These are phyloP conservation scores for Tiliacea aurago DNA, from an alignment of 2,888 invertebrate genomes.

Conservation along the genomic window DNA sequence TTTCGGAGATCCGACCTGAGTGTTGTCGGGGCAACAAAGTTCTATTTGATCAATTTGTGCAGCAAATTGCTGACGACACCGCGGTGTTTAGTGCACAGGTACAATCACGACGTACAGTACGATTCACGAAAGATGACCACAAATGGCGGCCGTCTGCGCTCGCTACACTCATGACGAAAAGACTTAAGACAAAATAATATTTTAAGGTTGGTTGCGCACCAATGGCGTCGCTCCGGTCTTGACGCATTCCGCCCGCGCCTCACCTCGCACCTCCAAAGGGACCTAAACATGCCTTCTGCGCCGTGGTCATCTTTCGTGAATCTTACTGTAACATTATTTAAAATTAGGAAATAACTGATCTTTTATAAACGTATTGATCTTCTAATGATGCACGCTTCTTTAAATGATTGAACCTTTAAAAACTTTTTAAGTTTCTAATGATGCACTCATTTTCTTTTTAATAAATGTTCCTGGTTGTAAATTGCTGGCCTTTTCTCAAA, in stretches of 20 bases:
- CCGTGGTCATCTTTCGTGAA: no score
- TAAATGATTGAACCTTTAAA: not conserved
- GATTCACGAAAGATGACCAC: no score
- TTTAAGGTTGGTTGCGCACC: no score
- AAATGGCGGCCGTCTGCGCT: no score
- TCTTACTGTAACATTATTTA: not conserved
- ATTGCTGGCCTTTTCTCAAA: not conserved
- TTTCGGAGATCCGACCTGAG: constrained; percentile 47
- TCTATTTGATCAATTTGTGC: constrained; percentile 57
- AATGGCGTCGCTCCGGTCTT: no score
- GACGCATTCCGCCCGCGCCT: no score
- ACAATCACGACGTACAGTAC: constrained; percentile 1
- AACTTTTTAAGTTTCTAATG: not conserved
- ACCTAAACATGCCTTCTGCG: no score
- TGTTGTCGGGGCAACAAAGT: constrained; percentile 51
- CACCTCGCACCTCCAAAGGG: no score
- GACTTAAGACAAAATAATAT: no score
- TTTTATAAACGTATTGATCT: not conserved
- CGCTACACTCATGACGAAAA: no score
- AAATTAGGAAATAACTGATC: not conserved
- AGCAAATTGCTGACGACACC: constrained; percentile 25
- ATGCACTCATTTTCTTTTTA: not conserved
- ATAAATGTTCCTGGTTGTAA: not conserved
- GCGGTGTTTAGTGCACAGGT: constrained; percentile 2
- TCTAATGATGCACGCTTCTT: not conserved